Conservation (phyloP, 2,888 invertebrate genomes). For the Trachelus stipa region DNA sequence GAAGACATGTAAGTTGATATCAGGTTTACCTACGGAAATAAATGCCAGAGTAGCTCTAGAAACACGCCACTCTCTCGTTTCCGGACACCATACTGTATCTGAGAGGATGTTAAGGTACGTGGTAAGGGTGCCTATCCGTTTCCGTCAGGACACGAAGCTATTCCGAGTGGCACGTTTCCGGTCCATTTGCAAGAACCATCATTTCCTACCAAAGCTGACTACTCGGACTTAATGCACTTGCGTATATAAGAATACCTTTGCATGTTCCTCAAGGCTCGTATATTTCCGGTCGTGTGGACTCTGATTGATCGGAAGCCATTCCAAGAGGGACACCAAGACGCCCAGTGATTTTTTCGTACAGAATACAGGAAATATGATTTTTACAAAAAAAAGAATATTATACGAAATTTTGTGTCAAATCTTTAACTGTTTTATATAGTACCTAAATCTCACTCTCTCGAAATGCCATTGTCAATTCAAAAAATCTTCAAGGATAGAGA, state of each 20-base stretch:
- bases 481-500: background rate
- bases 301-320: background rate
- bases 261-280: background rate
- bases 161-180: conserved; percentile 28
- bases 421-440: background rate
- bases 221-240: background rate
- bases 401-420: background rate
- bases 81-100: background rate
- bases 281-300: background rate
- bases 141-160: conserved; percentile 5
- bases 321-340: background rate
- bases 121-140: background rate
- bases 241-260: background rate
- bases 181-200: conserved; percentile 2
- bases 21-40: background rate
- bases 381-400: too few relatives aligned
- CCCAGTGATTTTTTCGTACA: background rate
- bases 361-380: too few relatives aligned
- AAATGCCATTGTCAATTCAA: background rate
- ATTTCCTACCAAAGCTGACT: background rate
- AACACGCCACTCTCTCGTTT: background rate
- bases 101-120: background rate
- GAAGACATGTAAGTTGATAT: background rate
- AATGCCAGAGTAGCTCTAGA: background rate
- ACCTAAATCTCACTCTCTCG: background rate